Base-by-base conservation (phyloP, 30 jellyfish, hydroid and myxozoan species). In the Hydractinia symbiolongicarpus region DNA sequence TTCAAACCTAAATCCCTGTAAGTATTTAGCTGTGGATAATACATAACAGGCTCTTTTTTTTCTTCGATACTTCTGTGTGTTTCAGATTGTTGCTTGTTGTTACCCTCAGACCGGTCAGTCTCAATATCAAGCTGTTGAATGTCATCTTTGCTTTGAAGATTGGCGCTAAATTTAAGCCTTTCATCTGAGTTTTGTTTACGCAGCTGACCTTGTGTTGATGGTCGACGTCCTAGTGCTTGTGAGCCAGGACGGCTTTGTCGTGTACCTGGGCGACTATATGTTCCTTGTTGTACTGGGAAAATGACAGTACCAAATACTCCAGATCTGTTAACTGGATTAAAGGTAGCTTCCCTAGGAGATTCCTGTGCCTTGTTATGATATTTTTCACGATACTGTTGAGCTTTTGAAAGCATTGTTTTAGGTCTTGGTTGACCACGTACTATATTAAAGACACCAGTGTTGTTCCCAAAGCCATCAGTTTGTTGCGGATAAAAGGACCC, bases 301-400 rank as follows among this genome's bases (percentile, higher is more conserved):
- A 72, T 58, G 81, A 72, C 50, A 52, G 21, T 72, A 7, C 64
- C 81, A 53, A 72, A 72, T 72, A 30, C 50, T 17, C 81, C 16
- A 53, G 64, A 30, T 30, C 81, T 54, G 11, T 44, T 72, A 44
- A 72, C 58, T 49, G 81, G 81, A 30, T 44, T 72, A 72, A 72
- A 72, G 44, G 44, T 30, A 44, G 74, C 52, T 51, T 64, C 74
- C 16, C 52, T 8, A 13, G 74, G 52, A n/a, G 74, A 6, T 64
- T 64, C 74, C 52, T 44, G 8, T 6, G 19, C 6, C 40, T 64
- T 64, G 74, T 64, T 64, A 13, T 64, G 74, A 64, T 64, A 64
- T 64, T 64, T 64, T 13, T 64, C 52, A n/a, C 74, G 9, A 51
- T 64, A 64, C 19, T 44, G 7, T 64, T 64, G 52, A 51, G 74